Conservation (phyloP, 2,113 vertebrate genomes). For the Motacilla tschutschensis region DNA sequence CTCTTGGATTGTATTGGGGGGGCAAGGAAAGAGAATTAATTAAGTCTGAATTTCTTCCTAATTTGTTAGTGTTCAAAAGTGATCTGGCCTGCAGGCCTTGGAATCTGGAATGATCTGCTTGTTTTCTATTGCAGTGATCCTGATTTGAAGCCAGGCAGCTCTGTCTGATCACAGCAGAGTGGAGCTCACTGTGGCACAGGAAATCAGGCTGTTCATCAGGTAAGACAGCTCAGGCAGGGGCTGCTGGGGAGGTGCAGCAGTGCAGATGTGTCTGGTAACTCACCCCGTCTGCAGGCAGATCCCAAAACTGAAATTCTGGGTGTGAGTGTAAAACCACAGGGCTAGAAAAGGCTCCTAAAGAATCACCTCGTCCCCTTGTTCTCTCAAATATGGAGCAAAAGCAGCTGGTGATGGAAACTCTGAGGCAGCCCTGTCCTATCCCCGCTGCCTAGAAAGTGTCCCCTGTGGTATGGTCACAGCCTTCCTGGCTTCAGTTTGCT, state of each 20-base stretch:
- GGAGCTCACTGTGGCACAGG: background rate
- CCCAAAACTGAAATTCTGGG: background rate
- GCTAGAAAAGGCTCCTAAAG: background rate
- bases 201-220: accelerated
- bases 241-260: background rate
- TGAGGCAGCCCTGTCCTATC: background rate
- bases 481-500: background rate
- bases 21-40: background rate
- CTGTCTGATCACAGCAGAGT: background rate
- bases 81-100: background rate
- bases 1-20: background rate
- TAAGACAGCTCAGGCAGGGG: background rate
- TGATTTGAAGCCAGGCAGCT: background rate
- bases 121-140: background rate
- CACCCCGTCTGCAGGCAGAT: background rate
- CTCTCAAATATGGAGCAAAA: background rate
- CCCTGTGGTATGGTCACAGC: background rate
- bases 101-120: background rate
- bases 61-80: background rate
- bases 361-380: background rate
- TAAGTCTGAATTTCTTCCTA: background rate
- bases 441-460: background rate
- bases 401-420: background rate
- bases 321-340: background rate
- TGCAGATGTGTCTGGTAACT: background rate